These are phyloP conservation scores for Bellardia pandia DNA, from an alignment of 2,888 invertebrate genomes.

Conservation along the genomic window DNA sequence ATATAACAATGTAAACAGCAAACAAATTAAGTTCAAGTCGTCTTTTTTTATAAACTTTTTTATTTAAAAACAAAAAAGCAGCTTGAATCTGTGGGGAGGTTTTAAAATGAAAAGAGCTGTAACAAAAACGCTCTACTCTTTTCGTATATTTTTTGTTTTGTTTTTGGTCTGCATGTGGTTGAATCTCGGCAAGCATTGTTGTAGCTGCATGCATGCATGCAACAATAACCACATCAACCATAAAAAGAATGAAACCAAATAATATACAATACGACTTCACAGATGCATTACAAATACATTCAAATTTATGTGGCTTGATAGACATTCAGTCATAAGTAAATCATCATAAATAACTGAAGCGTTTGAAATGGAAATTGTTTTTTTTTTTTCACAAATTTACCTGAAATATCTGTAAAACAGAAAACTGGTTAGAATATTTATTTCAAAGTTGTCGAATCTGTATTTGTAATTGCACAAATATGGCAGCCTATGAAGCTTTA, in stretches of 20 bases:
- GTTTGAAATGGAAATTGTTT: slow-evolving; percentile 52
- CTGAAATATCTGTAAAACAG: neutral
- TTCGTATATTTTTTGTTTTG: slow-evolving; percentile 14
- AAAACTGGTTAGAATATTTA: neutral
- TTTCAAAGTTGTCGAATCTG: too few relatives aligned
- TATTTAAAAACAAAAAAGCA: slow-evolving; percentile 19
- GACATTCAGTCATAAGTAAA: slow-evolving; percentile 48
- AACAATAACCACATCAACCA: slow-evolving; percentile 67
- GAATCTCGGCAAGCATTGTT: slow-evolving; percentile 26
- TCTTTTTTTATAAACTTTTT: slow-evolving; percentile 14
- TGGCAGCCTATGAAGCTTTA: too few relatives aligned
- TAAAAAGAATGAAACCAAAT: slow-evolving; percentile 49
- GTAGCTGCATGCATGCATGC: slow-evolving; percentile 55
- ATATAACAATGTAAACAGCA: neutral
- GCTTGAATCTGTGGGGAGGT: slow-evolving; percentile 5
- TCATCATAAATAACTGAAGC: slow-evolving; percentile 65
- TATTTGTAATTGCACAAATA: too few relatives aligned
- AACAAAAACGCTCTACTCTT: slow-evolving; percentile 22
- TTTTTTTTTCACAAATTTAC: neutral
- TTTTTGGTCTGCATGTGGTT: slow-evolving; percentile 38
- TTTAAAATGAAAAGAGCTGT: slow-evolving; percentile 28
- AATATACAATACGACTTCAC: slow-evolving; percentile 1
- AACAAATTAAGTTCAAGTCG: neutral
- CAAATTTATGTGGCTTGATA: slow-evolving; percentile 61
- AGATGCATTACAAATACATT: slow-evolving; percentile 51